Evolutionary conservation across 2,888 invertebrate species (phyloP).

Genomic region (Notodromas monacha): DNA sequence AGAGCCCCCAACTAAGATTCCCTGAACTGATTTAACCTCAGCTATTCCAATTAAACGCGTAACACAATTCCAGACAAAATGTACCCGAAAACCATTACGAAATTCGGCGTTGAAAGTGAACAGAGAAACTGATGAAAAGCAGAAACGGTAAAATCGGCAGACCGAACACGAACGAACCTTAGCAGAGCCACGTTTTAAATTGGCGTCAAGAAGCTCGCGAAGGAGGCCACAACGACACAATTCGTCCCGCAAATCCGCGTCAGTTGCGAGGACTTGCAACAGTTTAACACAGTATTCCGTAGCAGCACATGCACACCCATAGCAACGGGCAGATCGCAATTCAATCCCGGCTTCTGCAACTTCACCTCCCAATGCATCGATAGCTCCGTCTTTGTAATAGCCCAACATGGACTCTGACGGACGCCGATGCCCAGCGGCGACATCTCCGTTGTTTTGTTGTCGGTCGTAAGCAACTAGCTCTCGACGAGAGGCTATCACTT

Average conservation of each 20-base stretch:
- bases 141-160: conserved; percentile 1
- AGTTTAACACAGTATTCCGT: conserved; percentile 76
- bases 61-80: no score
- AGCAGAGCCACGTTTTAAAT: conserved; percentile 49
- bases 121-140: conserved; percentile 26
- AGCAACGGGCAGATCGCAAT: conserved; percentile 14
- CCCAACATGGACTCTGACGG: neutral
- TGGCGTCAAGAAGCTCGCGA: conserved; percentile 48
- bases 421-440: neutral
- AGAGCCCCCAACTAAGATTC: no score
- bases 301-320: conserved; percentile 37
- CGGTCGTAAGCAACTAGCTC: conserved; percentile 71
- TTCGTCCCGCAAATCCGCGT: conserved; percentile 33
- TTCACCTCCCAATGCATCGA: no score
- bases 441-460: conserved; percentile 12
- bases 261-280: conserved; percentile 53
- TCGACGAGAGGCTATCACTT: conserved; percentile 58
- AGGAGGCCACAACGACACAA: conserved; percentile 21
- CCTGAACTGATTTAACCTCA: no score
- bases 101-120: no score
- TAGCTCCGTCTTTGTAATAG: no score
- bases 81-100: no score
- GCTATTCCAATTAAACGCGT: no score
- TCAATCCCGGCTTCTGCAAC: neutral
- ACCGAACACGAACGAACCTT: conserved; percentile 17